A percentile compares a stretch with the other conserved stretches of the same genome.
These are phyloP conservation scores for Oncorhynchus mykiss DNA, from an alignment of 2,113 vertebrate genomes.

Conservation along the genomic window DNA sequence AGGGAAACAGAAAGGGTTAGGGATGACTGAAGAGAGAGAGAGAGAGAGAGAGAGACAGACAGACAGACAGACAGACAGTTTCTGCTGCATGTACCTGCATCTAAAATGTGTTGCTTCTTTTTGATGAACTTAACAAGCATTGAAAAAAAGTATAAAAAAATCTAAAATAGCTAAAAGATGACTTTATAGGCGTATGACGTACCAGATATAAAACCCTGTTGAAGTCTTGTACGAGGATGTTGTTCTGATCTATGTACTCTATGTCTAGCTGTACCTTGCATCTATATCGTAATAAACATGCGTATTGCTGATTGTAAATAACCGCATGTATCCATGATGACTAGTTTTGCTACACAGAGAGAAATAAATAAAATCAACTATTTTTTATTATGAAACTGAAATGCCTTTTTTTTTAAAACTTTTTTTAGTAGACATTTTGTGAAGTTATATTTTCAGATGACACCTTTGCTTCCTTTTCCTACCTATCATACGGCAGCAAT, in stretches of 20 bases:
- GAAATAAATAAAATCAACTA: conserved; percentile 83
- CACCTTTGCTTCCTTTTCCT: too few relatives aligned
- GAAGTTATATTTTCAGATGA: too few relatives aligned
- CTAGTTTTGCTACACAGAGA: conserved; percentile 83
- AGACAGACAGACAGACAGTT: conserved; percentile 16
- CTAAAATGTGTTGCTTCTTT: conserved; percentile 66
- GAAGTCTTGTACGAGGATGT: conserved; percentile 59
- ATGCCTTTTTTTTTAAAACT: too few relatives aligned
- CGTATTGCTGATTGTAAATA: conserved; percentile 83
- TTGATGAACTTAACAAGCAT: conserved; percentile 65
- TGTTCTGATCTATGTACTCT: conserved; percentile 60
- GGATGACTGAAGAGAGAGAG: conserved; percentile 7
- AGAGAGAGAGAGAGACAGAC: neutral
- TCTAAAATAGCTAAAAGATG: conserved; percentile 44
- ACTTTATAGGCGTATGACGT: conserved; percentile 42
- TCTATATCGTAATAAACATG: conserved; percentile 73
- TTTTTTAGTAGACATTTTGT: too few relatives aligned
- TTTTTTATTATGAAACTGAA: conserved; percentile 78
- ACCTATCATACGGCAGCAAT: too few relatives aligned
- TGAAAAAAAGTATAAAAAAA: conserved; percentile 65
- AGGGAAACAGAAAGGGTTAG: conserved; percentile 7
- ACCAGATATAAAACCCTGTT: conserved; percentile 44
- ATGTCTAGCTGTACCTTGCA: conserved; percentile 71
- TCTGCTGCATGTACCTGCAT: conserved; percentile 76
- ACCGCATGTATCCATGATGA: conserved; percentile 73